Percentiles rank a stretch among this genome's conserved stretches.
phyloP scores from a whole-genome alignment of 2,113 vertebrate species.

The Gila orcuttii region DNA sequence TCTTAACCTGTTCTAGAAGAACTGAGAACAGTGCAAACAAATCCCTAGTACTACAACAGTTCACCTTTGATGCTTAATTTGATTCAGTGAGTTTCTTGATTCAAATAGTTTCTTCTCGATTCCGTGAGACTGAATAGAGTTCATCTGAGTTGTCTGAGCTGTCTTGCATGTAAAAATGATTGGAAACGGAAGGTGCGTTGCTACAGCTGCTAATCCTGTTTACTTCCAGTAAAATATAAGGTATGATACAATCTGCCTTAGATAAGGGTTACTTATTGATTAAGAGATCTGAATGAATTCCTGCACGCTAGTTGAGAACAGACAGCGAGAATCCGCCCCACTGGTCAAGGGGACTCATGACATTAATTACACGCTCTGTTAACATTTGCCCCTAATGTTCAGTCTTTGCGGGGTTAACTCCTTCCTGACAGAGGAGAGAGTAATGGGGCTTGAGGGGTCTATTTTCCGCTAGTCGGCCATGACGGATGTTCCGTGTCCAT shows the following conservation, averaged over 20 bases:
- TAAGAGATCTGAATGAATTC: slow-evolving; percentile 18
- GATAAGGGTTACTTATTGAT: slow-evolving; percentile 37
- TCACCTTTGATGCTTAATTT: slow-evolving; percentile 10
- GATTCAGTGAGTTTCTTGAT: neutral
- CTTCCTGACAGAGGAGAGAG: slow-evolving; percentile 80
- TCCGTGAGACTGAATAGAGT: neutral
- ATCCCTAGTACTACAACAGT: neutral
- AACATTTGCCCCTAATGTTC: slow-evolving; percentile 83
- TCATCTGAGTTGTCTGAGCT: neutral
- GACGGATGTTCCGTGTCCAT: slow-evolving; percentile 64
- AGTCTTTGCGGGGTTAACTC: slow-evolving; percentile 79
- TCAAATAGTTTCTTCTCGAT: neutral
- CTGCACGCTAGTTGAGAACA: slow-evolving; percentile 13
- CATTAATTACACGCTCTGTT: slow-evolving; percentile 97
- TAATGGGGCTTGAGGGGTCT: slow-evolving; percentile 73
- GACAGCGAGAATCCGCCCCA: slow-evolving; percentile 81
- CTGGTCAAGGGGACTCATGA: slow-evolving; percentile 85
- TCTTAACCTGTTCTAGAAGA: neutral
- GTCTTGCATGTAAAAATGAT: slow-evolving; percentile 10
- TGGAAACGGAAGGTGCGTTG: neutral
- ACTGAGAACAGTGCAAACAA: neutral
- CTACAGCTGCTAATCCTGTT: slow-evolving; percentile 12
- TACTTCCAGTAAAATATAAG: slow-evolving; percentile 22
- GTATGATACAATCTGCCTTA: slow-evolving; percentile 19
- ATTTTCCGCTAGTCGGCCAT: slow-evolving; percentile 69